A percentile compares a stretch with the other conserved stretches of the same genome.
These are phyloP conservation scores for Orthochromis malagaraziensis DNA, from an alignment of 2,113 vertebrate species.

Conservation along the genomic window DNA sequence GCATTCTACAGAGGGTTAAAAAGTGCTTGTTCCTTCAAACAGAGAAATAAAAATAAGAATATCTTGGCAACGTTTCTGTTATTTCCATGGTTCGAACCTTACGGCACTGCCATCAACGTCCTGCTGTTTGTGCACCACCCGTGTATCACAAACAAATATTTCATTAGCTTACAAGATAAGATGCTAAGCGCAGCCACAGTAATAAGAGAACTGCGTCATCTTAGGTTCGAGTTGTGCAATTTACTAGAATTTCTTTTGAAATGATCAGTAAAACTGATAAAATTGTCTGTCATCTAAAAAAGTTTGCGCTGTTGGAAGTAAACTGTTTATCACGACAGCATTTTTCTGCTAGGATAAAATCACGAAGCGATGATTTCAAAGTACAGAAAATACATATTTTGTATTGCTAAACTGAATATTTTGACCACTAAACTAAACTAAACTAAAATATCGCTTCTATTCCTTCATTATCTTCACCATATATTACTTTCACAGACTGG, in stretches of 20 bases:
- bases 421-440: neutral
- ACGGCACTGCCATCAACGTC: neutral
- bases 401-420: neutral
- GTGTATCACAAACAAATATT: neutral
- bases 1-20: neutral
- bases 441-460: neutral
- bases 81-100: neutral
- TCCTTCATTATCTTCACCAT: neutral
- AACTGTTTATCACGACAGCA: neutral
- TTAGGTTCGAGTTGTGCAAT: neutral
- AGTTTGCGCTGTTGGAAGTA: fast-evolving
- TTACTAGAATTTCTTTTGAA: neutral
- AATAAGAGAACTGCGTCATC: neutral
- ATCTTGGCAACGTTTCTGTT: fast-evolving
- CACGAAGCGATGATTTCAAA: fast-evolving
- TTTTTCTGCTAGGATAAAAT: neutral
- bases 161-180: neutral
- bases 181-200: neutral
- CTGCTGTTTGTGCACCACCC: neutral
- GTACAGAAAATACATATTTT: fast-evolving
- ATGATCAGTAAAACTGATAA: neutral
- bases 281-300: neutral
- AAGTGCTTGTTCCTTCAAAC: neutral
- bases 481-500: neutral
- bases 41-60: neutral